Conservation (phyloP, 35 echinoderm and acorn worm species). For the Apostichopus californicus region DNA sequence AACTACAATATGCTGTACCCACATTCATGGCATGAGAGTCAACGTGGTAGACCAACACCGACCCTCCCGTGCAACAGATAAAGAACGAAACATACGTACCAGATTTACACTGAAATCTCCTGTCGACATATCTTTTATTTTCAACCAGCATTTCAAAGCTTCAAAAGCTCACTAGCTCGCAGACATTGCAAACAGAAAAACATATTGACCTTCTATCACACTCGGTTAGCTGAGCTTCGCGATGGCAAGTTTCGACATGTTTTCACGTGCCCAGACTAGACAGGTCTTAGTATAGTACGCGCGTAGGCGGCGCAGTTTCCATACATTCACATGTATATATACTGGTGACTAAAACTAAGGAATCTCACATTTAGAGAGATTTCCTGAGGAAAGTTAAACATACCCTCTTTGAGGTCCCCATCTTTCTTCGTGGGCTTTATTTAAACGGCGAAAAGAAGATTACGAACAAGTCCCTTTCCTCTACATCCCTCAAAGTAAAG, state of each 20-base stretch:
- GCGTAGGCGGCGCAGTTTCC: neutral
- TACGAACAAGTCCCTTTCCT: no score
- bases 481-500: no score
- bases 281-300: neutral
- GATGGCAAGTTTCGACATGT: slow-evolving; percentile 12
- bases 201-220: neutral
- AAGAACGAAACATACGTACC: neutral
- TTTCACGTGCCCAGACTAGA: slow-evolving; percentile 16
- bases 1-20: no score
- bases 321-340: no score
- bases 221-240: neutral
- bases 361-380: no score
- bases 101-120: neutral
- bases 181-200: neutral
- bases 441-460: no score
- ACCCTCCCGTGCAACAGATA: neutral
- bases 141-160: neutral
- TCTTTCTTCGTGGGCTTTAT: no score
- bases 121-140: neutral
- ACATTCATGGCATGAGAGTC: no score
- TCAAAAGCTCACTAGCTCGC: neutral
- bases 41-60: no score
- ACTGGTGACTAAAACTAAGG: no score
- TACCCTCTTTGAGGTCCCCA: no score
- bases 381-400: no score